These are phyloP conservation scores for Agonum fuliginosum DNA, from an alignment of 2,888 invertebrate species.

Conservation along the genomic window DNA sequence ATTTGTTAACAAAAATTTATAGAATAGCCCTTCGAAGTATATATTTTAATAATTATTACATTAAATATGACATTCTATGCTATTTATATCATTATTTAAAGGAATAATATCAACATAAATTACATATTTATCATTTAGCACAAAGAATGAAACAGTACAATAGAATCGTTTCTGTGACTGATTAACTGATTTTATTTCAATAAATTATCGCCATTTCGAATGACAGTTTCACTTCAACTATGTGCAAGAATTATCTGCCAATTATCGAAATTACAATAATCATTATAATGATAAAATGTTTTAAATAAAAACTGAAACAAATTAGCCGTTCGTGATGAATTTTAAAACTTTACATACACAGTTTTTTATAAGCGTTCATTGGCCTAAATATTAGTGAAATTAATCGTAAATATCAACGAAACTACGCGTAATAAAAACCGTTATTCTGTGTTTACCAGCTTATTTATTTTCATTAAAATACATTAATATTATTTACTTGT, in stretches of 20 bases:
- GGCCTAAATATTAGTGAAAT: conserved; percentile 49
- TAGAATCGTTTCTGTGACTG: not conserved
- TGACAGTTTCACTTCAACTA: conserved; percentile 4
- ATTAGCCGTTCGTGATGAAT: conserved; percentile 30
- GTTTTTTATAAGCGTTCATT: conserved; percentile 30
- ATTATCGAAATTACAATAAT: not conserved
- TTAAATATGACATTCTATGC: too few relatives aligned
- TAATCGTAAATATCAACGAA: conserved; percentile 22
- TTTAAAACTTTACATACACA: conserved; percentile 28
- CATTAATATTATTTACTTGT: too few relatives aligned
- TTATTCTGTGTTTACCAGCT: conserved; percentile 20
- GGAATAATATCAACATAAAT: too few relatives aligned
- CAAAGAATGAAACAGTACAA: not conserved
- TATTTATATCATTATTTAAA: too few relatives aligned
- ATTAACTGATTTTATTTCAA: not conserved
- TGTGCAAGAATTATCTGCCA: not conserved
- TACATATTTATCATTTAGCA: not conserved
- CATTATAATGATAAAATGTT: not conserved
- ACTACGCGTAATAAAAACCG: conserved; percentile 19
- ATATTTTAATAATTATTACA: too few relatives aligned
- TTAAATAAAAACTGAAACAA: not conserved
- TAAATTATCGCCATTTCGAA: not conserved
- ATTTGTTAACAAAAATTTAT: too few relatives aligned
- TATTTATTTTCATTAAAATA: not conserved
- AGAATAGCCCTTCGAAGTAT: too few relatives aligned